Conservation (phyloP, 2,888 invertebrate genomes). For the Cybosia mesomella region DNA sequence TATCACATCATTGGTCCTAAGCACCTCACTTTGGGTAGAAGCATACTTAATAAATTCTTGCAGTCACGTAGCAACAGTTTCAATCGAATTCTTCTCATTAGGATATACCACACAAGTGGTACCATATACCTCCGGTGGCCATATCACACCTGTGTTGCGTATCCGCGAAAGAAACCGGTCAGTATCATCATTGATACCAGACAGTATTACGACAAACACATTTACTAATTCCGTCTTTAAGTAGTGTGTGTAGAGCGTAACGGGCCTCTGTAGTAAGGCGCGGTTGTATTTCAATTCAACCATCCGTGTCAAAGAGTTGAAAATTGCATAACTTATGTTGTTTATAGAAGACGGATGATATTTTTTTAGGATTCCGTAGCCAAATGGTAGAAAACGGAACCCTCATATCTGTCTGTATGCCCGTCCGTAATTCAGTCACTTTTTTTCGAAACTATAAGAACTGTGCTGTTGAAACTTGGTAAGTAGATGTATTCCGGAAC, state of each 20-base stretch:
- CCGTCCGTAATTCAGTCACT: too few relatives aligned
- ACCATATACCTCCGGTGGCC: not conserved
- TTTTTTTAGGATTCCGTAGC: too few relatives aligned
- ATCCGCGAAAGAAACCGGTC: not conserved
- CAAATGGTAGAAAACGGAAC: too few relatives aligned
- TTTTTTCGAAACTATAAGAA: too few relatives aligned
- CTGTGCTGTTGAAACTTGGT: too few relatives aligned
- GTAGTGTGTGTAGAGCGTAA: not conserved
- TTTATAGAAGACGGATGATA: not conserved
- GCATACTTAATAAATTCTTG: not conserved
- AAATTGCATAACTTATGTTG: not conserved
- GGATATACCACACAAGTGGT: slow-evolving; percentile 13
- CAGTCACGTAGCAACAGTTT: not conserved
- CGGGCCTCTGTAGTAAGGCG: not conserved
- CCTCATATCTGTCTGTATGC: too few relatives aligned
- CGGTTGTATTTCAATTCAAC: not conserved
- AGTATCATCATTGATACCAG: not conserved
- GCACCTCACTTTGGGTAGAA: not conserved
- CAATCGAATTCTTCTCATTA: not conserved
- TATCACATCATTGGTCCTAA: not conserved
- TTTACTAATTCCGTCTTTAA: not conserved
- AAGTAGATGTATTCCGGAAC: too few relatives aligned
- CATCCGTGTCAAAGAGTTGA: not conserved
- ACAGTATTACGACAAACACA: slow-evolving; percentile 1
- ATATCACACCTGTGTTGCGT: not conserved